Evolutionary conservation across 2,888 invertebrate genomes (phyloP), one percentile per base, ranked within the genome.

Genomic region (Caradrina kadenii): DNA sequence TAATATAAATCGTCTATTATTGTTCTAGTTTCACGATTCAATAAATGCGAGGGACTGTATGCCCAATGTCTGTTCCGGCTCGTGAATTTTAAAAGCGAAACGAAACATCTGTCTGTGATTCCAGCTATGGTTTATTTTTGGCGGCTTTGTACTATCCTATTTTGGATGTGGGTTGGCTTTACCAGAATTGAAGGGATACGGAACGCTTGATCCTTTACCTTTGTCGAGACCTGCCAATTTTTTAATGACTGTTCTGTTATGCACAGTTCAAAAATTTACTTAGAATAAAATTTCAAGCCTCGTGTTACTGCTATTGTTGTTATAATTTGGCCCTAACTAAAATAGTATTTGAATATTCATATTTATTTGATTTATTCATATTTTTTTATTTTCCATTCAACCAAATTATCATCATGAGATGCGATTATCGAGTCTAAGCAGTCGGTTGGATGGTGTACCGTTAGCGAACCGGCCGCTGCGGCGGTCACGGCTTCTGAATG

Each of bases 401-500:
- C 64, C 77, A 71, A 63, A 71, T 69, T 80, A 86, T 80, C 81
- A 79, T 80, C 81, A 80, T 80, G 70, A 78, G 77, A 81, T 77
- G 83, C 78, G 79, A 88, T 84, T 86, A 86, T 82, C 81, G 76
- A 81, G 82, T 87, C 83, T 83, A 87, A 82, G 84, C 73, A 81
- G 80, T 83, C 69, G 82, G 81, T 82, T 79, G 79, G 81, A 84
- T 82, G 76, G 63, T 80, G 75, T 91, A 92, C 93, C 93, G 93
- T 93, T 93, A 92, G 78, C 77, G 79, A 84, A 85, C 84, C 82
- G 85, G 81, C 86, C 77, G 74, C 82, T 73, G 81, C 83, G 80
- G 83, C 87, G 91, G 91, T 92, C 89, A 90, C 88, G 90, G 89
- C 89, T 86, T 86, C 87, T 86, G 83, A 85, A 80, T 88, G 76